Evolutionary conservation across 2,113 vertebrate species (phyloP).

Genomic region (Caloenas nicobarica): DNA sequence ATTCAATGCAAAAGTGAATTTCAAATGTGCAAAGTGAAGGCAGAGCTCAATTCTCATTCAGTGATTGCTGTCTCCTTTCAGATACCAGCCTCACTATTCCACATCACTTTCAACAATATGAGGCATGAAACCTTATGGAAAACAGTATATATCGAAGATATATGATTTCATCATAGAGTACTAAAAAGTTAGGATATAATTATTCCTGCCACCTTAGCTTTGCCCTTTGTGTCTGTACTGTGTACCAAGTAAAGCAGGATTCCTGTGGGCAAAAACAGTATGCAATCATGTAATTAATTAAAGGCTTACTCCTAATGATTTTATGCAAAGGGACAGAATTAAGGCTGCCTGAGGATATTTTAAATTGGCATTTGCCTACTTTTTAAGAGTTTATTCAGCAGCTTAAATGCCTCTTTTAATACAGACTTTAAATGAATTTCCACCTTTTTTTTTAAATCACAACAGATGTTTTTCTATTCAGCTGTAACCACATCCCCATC

Average conservation of each 20-base stretch:
- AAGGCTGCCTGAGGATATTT: slow-evolving; percentile 38
- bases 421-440: background rate
- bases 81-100: background rate
- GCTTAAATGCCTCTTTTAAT: background rate
- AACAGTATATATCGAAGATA: background rate
- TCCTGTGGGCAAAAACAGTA: slow-evolving; percentile 53
- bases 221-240: background rate
- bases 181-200: background rate
- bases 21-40: background rate
- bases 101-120: background rate
- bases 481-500: background rate
- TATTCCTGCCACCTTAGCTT: slow-evolving; percentile 15
- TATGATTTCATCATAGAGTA: background rate
- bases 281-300: slow-evolving; percentile 50
- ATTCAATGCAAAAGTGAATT: background rate
- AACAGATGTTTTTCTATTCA: background rate
- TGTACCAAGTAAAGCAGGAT: background rate
- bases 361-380: slow-evolving; percentile 50
- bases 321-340: slow-evolving; percentile 51
- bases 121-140: background rate
- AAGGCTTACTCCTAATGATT: slow-evolving; percentile 41
- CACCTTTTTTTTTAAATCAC: background rate
- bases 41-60: background rate
- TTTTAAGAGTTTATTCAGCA: slow-evolving; percentile 26
- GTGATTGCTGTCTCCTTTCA: background rate